phyloP scores from a whole-genome alignment of 1,140 invertebrate species.

The Pentalonia nigronervosa region DNA sequence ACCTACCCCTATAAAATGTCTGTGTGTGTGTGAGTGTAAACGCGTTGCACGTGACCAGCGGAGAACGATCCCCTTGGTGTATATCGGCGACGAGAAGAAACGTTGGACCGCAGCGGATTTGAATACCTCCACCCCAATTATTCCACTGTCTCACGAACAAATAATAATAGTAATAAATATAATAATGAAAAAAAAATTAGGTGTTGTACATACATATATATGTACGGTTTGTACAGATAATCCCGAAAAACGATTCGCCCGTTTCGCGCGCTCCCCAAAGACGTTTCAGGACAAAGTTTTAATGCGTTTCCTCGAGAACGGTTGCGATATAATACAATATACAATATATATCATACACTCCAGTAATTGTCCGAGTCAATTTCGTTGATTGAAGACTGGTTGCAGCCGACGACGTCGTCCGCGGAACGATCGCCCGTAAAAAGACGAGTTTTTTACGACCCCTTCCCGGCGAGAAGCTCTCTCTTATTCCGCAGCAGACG shows the following conservation, averaged over 20 bases:
- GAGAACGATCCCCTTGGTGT: background rate
- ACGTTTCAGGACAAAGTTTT: conserved; percentile 22
- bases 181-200: background rate
- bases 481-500: too few relatives aligned
- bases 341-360: background rate
- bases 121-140: background rate
- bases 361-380: conserved; percentile 48
- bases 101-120: background rate
- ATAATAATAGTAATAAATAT: background rate
- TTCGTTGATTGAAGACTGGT: conserved; percentile 48
- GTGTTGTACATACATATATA: background rate
- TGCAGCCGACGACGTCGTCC: background rate
- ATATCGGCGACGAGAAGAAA: background rate
- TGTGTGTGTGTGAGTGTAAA: background rate
- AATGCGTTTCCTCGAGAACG: conserved; percentile 26
- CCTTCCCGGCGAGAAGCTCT: background rate
- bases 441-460: conserved; percentile 52
- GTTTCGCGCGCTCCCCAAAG: background rate
- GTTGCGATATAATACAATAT: background rate
- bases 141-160: background rate
- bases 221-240: background rate
- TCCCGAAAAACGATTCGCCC: background rate
- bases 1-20: background rate
- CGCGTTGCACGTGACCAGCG: background rate
- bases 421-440: background rate